Evolutionary conservation across 2,888 invertebrate species (phyloP), one percentile per base, ranked within the genome.

Genomic region (Pocota personata): DNA sequence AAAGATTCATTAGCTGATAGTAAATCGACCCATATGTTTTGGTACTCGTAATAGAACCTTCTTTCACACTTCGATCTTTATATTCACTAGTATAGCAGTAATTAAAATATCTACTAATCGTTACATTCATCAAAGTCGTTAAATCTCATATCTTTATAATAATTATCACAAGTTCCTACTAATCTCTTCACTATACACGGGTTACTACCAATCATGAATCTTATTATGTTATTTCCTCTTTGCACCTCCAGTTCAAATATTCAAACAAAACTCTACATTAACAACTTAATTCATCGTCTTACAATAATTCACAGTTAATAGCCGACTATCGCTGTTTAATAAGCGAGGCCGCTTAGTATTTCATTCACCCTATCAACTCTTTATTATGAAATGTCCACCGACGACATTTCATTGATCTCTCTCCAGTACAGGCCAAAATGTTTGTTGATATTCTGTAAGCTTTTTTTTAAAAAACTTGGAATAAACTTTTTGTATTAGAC

Each of bases 381-480:
- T 19, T 21, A n/a, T 21, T 7, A 12, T 58, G 10, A 24, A 24
- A 4, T 21, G 21, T 7, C 7, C 7, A 37, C 12, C 7, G 14
- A 24, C 24, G n/a, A n/a, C n/a, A 24, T 37, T 40, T 58, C n/a
- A 58, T 58, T 24, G 24, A 40, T 69, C 12, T 57, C 5, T 27
- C 32, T 32, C 8, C 16, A 43, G 16, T 30, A 30, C 14, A 46
- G 27, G 27, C 16, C 16, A 14, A n/a, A 62, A 40, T 21, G 7
- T 62, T 48, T 64, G 64, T 64, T 48, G 46, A 46, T 21, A 21
- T 19, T 66, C 14, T 24, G 0, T 1, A 32, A 66, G 50, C 58
- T 73, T 79, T 66, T 12, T 73, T 79, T 66, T 12, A 0, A 3
- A 12, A 40, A 69, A 55, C 67, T 43, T 66, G 10, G 3, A 35